Base-by-base conservation (phyloP, 2,113 vertebrate species). In the Seriola rivoliana region DNA sequence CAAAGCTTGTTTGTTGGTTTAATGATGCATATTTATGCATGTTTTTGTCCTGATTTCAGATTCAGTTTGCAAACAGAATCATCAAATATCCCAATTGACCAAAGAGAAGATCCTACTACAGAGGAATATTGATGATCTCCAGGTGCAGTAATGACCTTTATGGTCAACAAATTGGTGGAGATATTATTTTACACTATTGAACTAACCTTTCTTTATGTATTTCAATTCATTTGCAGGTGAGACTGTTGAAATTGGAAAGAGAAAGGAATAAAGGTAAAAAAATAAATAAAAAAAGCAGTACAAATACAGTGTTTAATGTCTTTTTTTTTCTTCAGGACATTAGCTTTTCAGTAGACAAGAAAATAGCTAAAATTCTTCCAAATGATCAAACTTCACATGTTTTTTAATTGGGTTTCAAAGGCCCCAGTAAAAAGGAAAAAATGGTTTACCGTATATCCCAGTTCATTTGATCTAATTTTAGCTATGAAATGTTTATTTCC, bases 71-170 rank as follows among this genome's bases (percentile, higher is more conserved):
- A 96, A 96, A 87, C 96, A 97, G 71, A 94, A 84, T 19, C 84
- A 94, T 84, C 94, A 96, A 76, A 96, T 98, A 80, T 95, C 87
- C 63, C 93, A 95, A 40, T 85, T 98, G 73, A 96, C 94, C 85
- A 96, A 88, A 78, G 96, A 98, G 72, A 99, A 97, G 88, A 94
- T 85, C 29, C 83, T 90, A 12, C 93, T 98, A 46, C 95, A 97
- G 77, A 96, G 93, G 78, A 94, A 96, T 65, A 84, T 97, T 4
- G 84, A 93, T 80, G 96, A 95, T 83, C 93, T 96, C 8, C 96
- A 98, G 96, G 98, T 99, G 50, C 44, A 76, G 60, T 84, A 17
- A 29, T 32, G 11, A 25, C 0, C 8, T 69, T 71, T 73, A 50
- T 38, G 36, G 40, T 57, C 1, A 0, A 1, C 19, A 36, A 10